Evolutionary conservation across 2,888 invertebrate genomes (phyloP).

Genomic region (Nipponacmea schrenckii): DNA sequence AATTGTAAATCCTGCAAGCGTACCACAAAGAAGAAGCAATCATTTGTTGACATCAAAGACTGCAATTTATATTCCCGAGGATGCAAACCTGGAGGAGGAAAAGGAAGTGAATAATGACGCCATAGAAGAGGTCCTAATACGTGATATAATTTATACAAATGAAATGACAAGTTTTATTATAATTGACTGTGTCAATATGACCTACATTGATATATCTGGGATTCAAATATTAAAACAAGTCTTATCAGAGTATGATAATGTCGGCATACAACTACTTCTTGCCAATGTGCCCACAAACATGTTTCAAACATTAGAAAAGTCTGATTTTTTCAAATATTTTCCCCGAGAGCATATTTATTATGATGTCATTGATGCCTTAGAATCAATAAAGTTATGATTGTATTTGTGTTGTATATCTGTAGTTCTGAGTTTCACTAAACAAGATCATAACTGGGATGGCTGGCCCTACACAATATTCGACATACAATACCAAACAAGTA

Average conservation of each 20-base stretch:
- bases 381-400: no score
- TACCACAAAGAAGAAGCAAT: not conserved
- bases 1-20: conserved; percentile 9
- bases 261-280: conserved; percentile 45
- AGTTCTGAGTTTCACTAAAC: no score
- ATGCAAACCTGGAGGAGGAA: not conserved
- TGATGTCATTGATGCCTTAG: conserved; percentile 41
- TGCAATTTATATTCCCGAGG: not conserved
- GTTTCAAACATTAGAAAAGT: conserved; percentile 38
- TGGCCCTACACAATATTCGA: no score
- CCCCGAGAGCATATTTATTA: conserved; percentile 39
- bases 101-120: conserved; percentile 1
- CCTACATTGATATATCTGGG: conserved; percentile 57
- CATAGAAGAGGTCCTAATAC: no score
- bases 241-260: conserved; percentile 35
- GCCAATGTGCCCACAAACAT: conserved; percentile 42
- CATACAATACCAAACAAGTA: no score
- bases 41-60: not conserved
- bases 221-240: conserved; percentile 47
- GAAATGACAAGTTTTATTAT: conserved; percentile 34
- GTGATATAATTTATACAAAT: not conserved
- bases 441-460: no score
- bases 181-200: conserved; percentile 54
- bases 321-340: conserved; percentile 41
- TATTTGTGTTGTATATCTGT: no score